Evolutionary conservation across 2,888 invertebrate species (phyloP).

Genomic region (Arge pagana): DNA sequence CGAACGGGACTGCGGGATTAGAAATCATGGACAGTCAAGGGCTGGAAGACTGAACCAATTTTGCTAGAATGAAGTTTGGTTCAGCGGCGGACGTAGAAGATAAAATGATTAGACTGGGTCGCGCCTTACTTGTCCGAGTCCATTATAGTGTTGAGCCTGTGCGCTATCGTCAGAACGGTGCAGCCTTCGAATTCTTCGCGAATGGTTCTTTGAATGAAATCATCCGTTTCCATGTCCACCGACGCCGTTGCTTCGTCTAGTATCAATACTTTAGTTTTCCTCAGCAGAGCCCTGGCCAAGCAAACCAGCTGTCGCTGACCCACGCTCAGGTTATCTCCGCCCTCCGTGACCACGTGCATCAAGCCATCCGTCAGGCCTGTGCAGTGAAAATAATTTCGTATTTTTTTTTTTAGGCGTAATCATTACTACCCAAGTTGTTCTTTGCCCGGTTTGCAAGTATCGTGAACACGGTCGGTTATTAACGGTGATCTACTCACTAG

Average conservation of each 20-base stretch:
- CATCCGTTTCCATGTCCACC: constrained; percentile 90
- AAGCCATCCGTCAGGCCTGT: constrained; percentile 41
- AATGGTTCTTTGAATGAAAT: constrained; percentile 87
- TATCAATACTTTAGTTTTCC: constrained; percentile 84
- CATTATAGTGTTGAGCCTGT: constrained; percentile 92
- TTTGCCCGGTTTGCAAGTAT: too few relatives aligned
- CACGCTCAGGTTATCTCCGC: constrained; percentile 48
- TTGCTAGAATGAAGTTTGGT: too few relatives aligned
- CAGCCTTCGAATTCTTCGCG: constrained; percentile 83
- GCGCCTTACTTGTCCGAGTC: constrained; percentile 76
- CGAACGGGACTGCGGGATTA: too few relatives aligned
- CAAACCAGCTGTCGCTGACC: too few relatives aligned
- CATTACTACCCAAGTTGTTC: too few relatives aligned
- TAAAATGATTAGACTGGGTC: background rate
- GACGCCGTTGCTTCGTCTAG: too few relatives aligned
- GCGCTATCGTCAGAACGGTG: constrained; percentile 91
- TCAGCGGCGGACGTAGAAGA: background rate
- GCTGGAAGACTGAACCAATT: too few relatives aligned
- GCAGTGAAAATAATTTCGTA: too few relatives aligned
- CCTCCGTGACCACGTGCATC: constrained; percentile 52
- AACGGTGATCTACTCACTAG: too few relatives aligned
- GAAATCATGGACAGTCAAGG: too few relatives aligned
- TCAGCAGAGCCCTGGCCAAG: constrained; percentile 81
- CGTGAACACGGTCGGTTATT: background rate
- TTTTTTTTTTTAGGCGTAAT: constrained; percentile 4